Conservation (phyloP, 2,113 vertebrate species). For the Panthera leo region DNA sequence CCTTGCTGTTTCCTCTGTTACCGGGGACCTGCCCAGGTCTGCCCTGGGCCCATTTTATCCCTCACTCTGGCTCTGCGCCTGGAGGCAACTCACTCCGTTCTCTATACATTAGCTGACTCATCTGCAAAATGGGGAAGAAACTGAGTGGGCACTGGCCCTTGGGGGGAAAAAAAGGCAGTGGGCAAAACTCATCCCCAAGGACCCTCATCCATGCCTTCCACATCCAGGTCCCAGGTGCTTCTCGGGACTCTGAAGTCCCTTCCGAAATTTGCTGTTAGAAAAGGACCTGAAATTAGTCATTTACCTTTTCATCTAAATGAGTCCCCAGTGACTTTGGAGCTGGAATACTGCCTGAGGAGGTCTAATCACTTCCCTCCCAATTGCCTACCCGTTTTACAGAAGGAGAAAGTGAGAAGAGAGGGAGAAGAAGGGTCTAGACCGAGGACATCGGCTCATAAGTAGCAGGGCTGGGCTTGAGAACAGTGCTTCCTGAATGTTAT, state of each 20-base stretch:
- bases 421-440: neutral
- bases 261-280: neutral
- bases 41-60: neutral
- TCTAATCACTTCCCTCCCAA: neutral
- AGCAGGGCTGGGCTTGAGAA: neutral
- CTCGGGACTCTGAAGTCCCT: neutral
- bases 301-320: slow-evolving; percentile 29
- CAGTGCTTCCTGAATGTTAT: neutral
- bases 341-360: neutral
- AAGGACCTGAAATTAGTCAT: neutral
- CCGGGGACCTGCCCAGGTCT: neutral
- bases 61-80: neutral
- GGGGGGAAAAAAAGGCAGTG: neutral
- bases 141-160: neutral
- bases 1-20: neutral
- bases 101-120: neutral
- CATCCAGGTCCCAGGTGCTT: neutral
- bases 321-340: neutral
- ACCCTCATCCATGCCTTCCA: neutral
- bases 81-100: neutral
- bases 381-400: neutral
- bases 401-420: neutral
- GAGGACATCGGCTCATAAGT: neutral
- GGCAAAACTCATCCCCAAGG: neutral
- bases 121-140: neutral